Percentiles rank a stretch among this genome's conserved stretches.
phyloP scores from a whole-genome alignment of 2,888 invertebrate species.

The Heliconius ismenius region DNA sequence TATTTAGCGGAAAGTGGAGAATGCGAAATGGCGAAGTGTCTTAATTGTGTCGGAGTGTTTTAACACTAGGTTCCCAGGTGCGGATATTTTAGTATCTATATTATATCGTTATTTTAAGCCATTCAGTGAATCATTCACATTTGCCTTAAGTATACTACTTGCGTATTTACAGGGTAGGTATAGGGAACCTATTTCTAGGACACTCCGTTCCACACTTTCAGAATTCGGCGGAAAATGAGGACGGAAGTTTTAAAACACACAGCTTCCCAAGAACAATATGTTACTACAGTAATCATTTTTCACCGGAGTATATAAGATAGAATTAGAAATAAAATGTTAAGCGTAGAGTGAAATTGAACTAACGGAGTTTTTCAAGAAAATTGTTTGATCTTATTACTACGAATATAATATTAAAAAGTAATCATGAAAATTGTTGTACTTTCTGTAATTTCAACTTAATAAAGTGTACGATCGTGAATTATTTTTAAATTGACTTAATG shows the following conservation, averaged over 20 bases:
- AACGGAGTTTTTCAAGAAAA: background rate
- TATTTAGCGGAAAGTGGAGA: too few species aligned
- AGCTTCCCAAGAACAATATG: background rate
- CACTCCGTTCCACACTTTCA: too few species aligned
- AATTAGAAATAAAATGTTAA: background rate
- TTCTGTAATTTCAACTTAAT: background rate
- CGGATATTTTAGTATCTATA: too few species aligned
- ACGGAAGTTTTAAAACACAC: background rate
- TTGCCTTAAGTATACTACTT: too few species aligned
- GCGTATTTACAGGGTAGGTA: background rate
- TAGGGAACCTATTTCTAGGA: too few species aligned
- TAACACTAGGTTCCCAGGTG: too few species aligned
- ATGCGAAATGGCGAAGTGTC: too few species aligned
- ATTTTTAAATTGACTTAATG: background rate
- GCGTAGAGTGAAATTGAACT: background rate
- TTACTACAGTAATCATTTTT: background rate
- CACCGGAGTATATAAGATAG: background rate
- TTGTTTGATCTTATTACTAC: conserved; percentile 8
- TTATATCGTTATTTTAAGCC: too few species aligned
- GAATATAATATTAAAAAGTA: conserved; percentile 4
- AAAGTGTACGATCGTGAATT: background rate
- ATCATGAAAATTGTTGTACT: conserved; percentile 3
- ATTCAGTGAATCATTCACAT: too few species aligned
- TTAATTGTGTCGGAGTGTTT: too few species aligned
- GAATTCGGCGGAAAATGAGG: too few species aligned